phyloP scores from a whole-genome alignment of 2,113 vertebrate species.

The Crocuta crocuta region DNA sequence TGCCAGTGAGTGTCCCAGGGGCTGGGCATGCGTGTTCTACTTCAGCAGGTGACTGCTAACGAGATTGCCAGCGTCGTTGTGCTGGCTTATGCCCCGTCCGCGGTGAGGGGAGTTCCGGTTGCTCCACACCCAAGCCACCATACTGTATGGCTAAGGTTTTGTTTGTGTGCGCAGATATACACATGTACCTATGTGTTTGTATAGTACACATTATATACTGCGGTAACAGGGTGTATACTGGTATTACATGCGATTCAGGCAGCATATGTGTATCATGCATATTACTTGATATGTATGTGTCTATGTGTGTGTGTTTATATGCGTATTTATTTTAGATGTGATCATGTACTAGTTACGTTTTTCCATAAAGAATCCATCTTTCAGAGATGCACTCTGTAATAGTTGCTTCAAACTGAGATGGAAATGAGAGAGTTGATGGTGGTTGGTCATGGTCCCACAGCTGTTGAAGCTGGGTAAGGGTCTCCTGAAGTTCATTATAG shows the following conservation, averaged over 20 bases:
- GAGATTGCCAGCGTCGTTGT: rapidly evolving
- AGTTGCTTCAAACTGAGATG: background rate
- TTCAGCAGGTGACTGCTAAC: rapidly evolving
- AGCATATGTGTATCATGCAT: background rate
- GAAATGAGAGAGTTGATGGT: too few relatives aligned
- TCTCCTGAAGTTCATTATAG: too few relatives aligned
- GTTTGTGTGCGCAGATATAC: rapidly evolving
- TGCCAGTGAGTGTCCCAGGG: too few relatives aligned
- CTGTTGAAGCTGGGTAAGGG: background rate
- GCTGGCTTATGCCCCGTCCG: rapidly evolving
- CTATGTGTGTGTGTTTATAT: background rate
- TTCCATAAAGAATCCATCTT: background rate
- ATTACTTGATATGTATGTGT: background rate
- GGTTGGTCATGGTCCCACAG: rapidly evolving
- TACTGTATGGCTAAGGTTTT: too few relatives aligned
- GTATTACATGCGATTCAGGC: rapidly evolving
- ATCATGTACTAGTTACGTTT: background rate
- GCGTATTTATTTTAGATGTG: background rate
- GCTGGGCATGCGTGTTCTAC: rapidly evolving
- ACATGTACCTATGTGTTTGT: rapidly evolving
- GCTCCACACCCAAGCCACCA: background rate
- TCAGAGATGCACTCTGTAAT: background rate
- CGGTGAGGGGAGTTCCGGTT: rapidly evolving
- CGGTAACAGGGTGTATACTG: rapidly evolving
- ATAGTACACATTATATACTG: rapidly evolving